Evolutionary conservation across 2,888 invertebrate genomes (phyloP), one percentile per base, ranked within the genome.

Genomic region (Dinocampus coccinellae): DNA sequence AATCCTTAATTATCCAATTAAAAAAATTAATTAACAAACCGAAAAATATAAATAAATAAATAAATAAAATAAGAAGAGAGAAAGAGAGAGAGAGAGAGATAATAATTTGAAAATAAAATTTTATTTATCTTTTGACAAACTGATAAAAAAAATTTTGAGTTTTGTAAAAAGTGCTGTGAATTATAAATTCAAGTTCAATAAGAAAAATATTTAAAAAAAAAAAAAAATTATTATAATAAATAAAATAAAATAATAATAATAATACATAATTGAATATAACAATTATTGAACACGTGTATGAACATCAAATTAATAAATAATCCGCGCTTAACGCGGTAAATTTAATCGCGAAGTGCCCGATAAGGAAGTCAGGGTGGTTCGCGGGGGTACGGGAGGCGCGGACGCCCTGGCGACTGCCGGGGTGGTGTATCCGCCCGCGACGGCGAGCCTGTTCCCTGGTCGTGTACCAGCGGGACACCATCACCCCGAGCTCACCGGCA

Each of bases 371-470:
- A 83, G 88, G 91, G 87, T 88, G 86, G 88, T 90, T 86, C 89
- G 90, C 85, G 88, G 89, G 84, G 83, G 89, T 88, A 85, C 88
- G 86, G 83, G 84, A 88, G 85, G 89, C 88, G 84, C 84, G 85
- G 85, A 86, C 85, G 85, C 85, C 85, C 85, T 86, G 85, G 85
- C 87, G 85, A 85, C 85, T 84, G 85, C 86, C 87, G 85, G 85
- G 86, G 86, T 86, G 85, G 85, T 85, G 84, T 85, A 83, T 85
- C 85, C 85, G 85, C 84, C 85, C 84, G 84, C 85, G 84, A 85
- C 85, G 84, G 89, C 89, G 85, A 90, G 89, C 87, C 89, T 89
- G 77, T 89, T 89, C 77, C 89, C 89, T 81, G 88, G 89, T 82
- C 89, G 89, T 80, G 85, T 89, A 82, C 89, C 89, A 84, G 85